Evolutionary conservation across 2,113 vertebrate species (phyloP).

Genomic region (Struthidea cinerea): DNA sequence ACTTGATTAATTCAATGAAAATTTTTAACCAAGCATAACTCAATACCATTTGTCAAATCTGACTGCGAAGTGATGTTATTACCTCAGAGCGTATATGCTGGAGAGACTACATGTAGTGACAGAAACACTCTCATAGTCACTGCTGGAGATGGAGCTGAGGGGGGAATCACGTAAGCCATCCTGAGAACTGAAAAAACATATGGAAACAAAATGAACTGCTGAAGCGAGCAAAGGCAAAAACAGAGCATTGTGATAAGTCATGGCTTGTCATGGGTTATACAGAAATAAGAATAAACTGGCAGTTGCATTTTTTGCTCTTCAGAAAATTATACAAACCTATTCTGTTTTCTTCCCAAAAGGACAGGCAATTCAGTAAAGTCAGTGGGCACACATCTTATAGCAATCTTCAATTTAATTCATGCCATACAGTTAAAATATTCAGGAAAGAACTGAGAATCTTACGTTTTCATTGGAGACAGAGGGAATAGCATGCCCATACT

Average conservation of each 20-base stretch:
- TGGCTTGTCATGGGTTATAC: neutral
- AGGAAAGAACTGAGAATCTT: neutral
- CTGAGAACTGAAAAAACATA: slow-evolving; percentile 80
- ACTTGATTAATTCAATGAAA: slow-evolving; percentile 24
- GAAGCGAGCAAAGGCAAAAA: slow-evolving; percentile 29
- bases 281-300: neutral
- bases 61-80: slow-evolving; percentile 63
- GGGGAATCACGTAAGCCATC: slow-evolving; percentile 79
- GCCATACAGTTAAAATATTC: neutral
- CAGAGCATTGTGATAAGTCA: slow-evolving; percentile 27
- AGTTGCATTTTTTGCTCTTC: neutral
- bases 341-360: neutral
- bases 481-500: neutral
- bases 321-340: neutral
- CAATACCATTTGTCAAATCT: slow-evolving; percentile 20
- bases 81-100: slow-evolving; percentile 86
- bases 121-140: slow-evolving; percentile 90
- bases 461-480: neutral
- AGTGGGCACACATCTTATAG: neutral
- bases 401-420: neutral
- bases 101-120: slow-evolving; percentile 92
- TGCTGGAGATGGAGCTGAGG: slow-evolving; percentile 87
- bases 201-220: slow-evolving; percentile 63
- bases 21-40: slow-evolving; percentile 2
- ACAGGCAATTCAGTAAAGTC: neutral